A percentile compares a stretch with the other conserved stretches of the same genome.
These are phyloP conservation scores for Anableps anableps DNA, from an alignment of 2,797 vertebrate species.

Conservation along the genomic window DNA sequence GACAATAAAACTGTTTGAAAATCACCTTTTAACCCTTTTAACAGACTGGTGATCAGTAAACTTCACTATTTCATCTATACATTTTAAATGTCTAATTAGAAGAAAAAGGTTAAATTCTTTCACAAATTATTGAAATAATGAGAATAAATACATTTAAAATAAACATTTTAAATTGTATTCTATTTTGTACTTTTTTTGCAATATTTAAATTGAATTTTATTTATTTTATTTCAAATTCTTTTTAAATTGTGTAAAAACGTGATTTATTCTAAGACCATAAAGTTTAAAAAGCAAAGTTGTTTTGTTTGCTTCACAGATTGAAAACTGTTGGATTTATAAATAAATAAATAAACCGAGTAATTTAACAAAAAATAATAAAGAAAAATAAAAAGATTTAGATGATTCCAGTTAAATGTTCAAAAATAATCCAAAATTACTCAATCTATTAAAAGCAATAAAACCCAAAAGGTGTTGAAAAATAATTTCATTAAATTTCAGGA, in stretches of 20 bases:
- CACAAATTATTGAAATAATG: background rate
- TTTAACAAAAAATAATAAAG: background rate
- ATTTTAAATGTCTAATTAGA: background rate
- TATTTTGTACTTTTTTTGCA: background rate
- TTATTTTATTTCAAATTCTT: background rate
- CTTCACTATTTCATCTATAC: background rate
- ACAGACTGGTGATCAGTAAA: background rate
- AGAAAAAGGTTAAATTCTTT: background rate
- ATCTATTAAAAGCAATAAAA: background rate
- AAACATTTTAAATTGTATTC: background rate
- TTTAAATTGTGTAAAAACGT: background rate
- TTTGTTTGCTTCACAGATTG: background rate
- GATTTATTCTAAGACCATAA: background rate
- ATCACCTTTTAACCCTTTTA: background rate
- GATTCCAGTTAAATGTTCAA: background rate
- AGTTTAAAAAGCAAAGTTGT: background rate
- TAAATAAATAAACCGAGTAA: background rate
- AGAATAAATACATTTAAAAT: background rate
- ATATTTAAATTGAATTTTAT: background rate
- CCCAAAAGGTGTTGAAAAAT: background rate
- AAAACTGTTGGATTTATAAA: background rate
- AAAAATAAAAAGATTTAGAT: background rate
- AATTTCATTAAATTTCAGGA: background rate
- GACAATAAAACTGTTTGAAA: background rate
- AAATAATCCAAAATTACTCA: background rate